These are phyloP conservation scores for Nysson spinosus DNA, from an alignment of 2,888 invertebrate species.

Conservation along the genomic window DNA sequence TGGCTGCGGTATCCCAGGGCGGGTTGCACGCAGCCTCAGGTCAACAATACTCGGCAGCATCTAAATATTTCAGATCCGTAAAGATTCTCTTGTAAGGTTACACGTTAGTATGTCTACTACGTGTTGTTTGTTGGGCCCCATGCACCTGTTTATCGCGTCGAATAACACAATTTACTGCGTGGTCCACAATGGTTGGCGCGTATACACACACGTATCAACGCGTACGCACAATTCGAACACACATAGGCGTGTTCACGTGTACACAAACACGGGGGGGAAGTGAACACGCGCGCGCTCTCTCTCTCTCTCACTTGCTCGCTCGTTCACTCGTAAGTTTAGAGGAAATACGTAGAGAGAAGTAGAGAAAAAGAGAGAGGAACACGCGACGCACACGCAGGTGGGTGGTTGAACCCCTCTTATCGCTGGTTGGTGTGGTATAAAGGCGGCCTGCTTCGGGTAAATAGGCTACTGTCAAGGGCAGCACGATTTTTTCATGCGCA, in stretches of 20 bases:
- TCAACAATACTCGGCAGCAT: constrained; percentile 31
- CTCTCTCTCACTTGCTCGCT: constrained; percentile 22
- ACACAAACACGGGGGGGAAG: constrained; percentile 34
- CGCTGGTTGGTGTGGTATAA: constrained; percentile 49
- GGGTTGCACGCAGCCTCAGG: constrained; percentile 14
- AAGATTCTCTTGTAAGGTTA: constrained; percentile 2
- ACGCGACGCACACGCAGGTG: constrained; percentile 57
- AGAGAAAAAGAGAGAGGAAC: constrained; percentile 56
- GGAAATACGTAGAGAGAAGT: constrained; percentile 50
- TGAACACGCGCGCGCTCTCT: constrained; percentile 3
- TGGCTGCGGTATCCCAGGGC: constrained; percentile 16
- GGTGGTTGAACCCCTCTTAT: constrained; percentile 66
- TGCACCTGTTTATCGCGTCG: constrained; percentile 59
- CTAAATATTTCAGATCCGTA: constrained; percentile 26
- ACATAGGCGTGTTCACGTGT: constrained; percentile 41
- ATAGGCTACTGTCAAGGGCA: constrained; percentile 75
- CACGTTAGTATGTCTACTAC: not conserved
- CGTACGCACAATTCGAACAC: constrained; percentile 19
- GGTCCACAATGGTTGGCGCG: constrained; percentile 55
- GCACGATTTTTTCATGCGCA: constrained; percentile 76
- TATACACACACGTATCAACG: constrained; percentile 41
- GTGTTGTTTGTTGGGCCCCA: constrained; percentile 21
- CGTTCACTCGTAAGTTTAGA: constrained; percentile 25
- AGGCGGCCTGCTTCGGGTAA: constrained; percentile 48
- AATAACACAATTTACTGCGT: constrained; percentile 63